Base-by-base conservation (phyloP, 1,140 invertebrate genomes). In the Trissolcus basalis region DNA sequence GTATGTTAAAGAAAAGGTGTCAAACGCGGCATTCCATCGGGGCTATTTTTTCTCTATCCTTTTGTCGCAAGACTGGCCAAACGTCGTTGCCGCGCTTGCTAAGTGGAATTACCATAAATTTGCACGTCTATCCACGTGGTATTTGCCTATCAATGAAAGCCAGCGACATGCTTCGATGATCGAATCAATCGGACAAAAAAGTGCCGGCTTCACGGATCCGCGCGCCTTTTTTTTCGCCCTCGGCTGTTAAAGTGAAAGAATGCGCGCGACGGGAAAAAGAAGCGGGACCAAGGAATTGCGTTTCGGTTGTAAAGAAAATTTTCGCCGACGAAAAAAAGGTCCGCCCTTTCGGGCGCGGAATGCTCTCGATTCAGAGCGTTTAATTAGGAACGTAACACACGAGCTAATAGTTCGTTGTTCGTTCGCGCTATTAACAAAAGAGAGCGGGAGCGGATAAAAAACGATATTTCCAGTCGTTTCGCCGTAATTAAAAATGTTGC, bases 401-500 rank as follows among this genome's bases (percentile, higher is more conserved):
- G 53, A 50, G 75, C 59, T 77, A 72, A 72, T 69, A 72, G 63
- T 71, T 67, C 55, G 32, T 65, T 78, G 68, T 73, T 69, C 48
- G 49, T 70, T 74, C 45, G 54, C 48, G 47, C 70, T 65, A 73
- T 67, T 67, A 73, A 64, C 55, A 36, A 72, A 72, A 65, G 61
- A 47, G 49, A 50, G 64, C 45, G 16, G 55, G 58, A 73, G 45
- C 50, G 64, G 19, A 70, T 50, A 71, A 74, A 71, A 79, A 76
- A 80, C 79, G 78, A 81, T 82, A 83, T 82, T 84, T 82, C 81
- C 74, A 74, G 71, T 80, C 75, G 81, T 84, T 82, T 84, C 79
- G 79, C 77, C 63, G 81, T 84, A 84, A 84, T 84, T 84, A 84
- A 82, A 83, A 83, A 81, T 81, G 81, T 82, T 81, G 79, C 79